These are phyloP conservation scores for Leuciscus waleckii DNA, from an alignment of 2,797 vertebrate genomes.

Conservation along the genomic window DNA sequence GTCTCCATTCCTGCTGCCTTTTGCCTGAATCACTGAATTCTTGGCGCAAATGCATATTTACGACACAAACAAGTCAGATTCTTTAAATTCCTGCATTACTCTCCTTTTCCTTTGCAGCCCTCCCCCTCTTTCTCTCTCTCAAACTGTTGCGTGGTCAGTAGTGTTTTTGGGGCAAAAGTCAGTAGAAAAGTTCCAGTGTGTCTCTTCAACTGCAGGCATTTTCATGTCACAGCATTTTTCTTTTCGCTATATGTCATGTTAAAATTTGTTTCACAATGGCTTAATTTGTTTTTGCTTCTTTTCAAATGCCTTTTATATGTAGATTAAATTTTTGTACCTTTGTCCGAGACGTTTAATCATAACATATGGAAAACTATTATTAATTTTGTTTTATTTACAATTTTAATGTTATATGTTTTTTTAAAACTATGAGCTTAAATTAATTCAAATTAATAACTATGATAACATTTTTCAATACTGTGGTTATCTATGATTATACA, in stretches of 20 bases:
- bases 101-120: background rate
- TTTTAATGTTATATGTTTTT: background rate
- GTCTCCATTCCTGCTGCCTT: slow-evolving; percentile 41
- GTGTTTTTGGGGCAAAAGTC: slow-evolving; percentile 21
- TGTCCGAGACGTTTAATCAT: background rate
- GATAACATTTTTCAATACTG: background rate
- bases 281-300: background rate
- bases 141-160: background rate
- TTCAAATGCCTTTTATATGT: background rate
- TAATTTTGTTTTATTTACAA: background rate
- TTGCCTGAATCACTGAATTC: slow-evolving; percentile 51
- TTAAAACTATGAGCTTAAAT: background rate
- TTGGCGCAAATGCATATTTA: slow-evolving; percentile 41
- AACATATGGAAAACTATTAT: background rate
- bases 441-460: background rate
- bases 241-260: background rate
- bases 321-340: background rate
- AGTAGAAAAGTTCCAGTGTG: background rate
- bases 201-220: background rate
- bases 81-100: slow-evolving; percentile 50
- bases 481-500: background rate
- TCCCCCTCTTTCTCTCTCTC: background rate
- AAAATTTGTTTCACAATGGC: background rate
- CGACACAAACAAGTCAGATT: slow-evolving; percentile 45
- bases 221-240: background rate